phyloP scores from a whole-genome alignment of 2,797 vertebrate species.

The Poeciliopsis infans region DNA sequence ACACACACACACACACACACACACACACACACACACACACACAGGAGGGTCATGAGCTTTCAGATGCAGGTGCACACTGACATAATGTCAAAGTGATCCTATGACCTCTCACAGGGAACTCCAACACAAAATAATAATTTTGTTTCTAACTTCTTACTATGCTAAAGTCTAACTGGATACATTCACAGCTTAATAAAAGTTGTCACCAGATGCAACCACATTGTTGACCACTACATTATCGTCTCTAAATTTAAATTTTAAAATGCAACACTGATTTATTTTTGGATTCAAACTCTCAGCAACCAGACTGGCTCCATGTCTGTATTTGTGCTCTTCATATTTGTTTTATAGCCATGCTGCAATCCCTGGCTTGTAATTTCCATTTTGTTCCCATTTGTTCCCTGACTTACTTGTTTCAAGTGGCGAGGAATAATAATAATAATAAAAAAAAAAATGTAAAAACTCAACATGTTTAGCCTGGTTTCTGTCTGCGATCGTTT shows the following conservation, averaged over 20 bases:
- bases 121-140: background rate
- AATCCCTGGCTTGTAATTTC: background rate
- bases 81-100: background rate
- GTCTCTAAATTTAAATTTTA: background rate
- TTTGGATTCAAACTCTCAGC: background rate
- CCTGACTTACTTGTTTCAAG: background rate
- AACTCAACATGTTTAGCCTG: background rate
- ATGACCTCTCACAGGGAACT: background rate
- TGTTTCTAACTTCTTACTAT: background rate
- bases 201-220: background rate
- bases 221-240: background rate
- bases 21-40: conserved; percentile 7
- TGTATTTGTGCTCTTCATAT: background rate
- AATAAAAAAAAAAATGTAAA: background rate
- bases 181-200: background rate
- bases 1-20: background rate
- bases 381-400: background rate
- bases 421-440: background rate
- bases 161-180: background rate
- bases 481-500: background rate
- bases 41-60: conserved; percentile 12
- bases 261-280: background rate
- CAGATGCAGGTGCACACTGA: conserved; percentile 13
- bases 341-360: background rate
- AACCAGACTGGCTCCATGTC: background rate